phyloP scores from a whole-genome alignment of 2,797 vertebrate species.

The Gorsachius magnificus region DNA sequence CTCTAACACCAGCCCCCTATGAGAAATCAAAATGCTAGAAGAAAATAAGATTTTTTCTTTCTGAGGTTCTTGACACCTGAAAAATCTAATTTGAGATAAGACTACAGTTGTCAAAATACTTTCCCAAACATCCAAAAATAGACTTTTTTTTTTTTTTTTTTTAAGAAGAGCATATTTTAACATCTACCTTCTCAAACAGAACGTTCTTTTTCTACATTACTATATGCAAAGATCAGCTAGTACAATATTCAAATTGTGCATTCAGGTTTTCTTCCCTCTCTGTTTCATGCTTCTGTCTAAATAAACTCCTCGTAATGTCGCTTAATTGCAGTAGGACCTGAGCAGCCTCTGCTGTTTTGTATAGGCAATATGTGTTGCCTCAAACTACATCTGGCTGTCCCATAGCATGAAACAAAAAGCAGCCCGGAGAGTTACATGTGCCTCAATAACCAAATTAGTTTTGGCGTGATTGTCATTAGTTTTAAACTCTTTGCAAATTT shows the following conservation, averaged over 20 bases:
- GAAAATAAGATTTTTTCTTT: slow-evolving; percentile 2
- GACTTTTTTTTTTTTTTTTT: background rate
- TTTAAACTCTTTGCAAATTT: slow-evolving; percentile 28
- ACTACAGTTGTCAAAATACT: slow-evolving; percentile 29
- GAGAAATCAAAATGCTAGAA: slow-evolving; percentile 8
- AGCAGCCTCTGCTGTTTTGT: background rate
- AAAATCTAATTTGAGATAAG: background rate
- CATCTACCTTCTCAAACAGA: background rate
- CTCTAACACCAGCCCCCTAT: background rate
- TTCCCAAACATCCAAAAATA: slow-evolving; percentile 61
- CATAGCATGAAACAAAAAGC: background rate
- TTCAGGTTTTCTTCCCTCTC: slow-evolving; percentile 3
- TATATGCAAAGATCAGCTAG: background rate
- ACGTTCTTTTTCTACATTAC: background rate
- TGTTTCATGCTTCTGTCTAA: background rate
- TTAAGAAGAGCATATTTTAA: background rate
- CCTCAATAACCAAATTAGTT: background rate
- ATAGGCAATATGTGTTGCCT: background rate
- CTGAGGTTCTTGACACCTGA: background rate
- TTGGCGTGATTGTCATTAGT: slow-evolving; percentile 71
- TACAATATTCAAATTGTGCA: background rate
- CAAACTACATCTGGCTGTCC: background rate
- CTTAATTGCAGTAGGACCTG: background rate
- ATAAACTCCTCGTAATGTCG: background rate
- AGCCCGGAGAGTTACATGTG: background rate